Evolutionary conservation across 2,797 vertebrate species (phyloP), one percentile per base, ranked within the genome.

Genomic region (Centroberyx gerrardi): DNA sequence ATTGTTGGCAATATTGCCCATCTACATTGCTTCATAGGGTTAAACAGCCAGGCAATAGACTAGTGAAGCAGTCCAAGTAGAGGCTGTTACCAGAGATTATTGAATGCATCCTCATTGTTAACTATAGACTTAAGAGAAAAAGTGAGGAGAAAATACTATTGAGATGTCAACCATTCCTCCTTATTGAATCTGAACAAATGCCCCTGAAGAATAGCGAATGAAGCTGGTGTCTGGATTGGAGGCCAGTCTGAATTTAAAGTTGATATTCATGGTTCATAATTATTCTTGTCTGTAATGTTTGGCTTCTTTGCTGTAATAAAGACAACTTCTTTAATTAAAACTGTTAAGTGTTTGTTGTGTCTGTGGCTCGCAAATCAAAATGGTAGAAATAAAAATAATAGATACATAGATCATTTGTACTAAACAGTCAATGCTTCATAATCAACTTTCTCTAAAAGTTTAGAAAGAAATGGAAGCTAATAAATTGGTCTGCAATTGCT

Each of bases 231-330:
- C 79, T 63, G 68, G 65, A 76, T 58, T 71, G 87, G 82, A 86
- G 82, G 83, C 84, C 87, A 76, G 81, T 84, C 74, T 77, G 78
- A 89, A 76, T 73, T 79, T 59, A 84, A 62, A 84, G 68, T 69
- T 83, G 58, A 84, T 87, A 75, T 90, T 83, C 83, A 90, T 90
- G 80, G 78, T 88, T 89, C 86, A 93, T 89, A 76, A 90, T 90
- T 92, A 90, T 90, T 91, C 81, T 90, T 94, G 91, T 93, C 91
- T 94, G 93, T 93, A 93, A 93, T 86, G 92, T 93, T 93, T 93
- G 92, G 88, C 91, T 93, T 94, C 86, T 93, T 93, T 92, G 91
- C 92, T 94, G 93, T 94, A 94, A 92, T 93, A 92, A 93, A 93
- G 85, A 92, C 76, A 83, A 90, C 88, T 90, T 90, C 87, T 93